Evolutionary conservation across 2,113 vertebrate species (phyloP).

Genomic region (Gavia stellata): DNA sequence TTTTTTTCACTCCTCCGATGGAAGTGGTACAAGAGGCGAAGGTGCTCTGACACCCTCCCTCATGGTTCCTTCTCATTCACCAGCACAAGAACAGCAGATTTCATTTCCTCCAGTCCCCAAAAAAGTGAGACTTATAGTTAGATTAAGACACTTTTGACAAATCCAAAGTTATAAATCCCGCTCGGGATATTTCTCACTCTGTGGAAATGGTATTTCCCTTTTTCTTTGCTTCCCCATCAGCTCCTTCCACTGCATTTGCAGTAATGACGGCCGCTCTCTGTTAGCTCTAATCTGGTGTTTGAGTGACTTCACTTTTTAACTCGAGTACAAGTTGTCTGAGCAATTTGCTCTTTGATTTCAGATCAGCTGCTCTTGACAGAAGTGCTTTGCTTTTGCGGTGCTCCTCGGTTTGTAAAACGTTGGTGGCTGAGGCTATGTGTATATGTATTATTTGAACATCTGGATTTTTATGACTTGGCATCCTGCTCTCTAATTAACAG

Average conservation of each 20-base stretch:
- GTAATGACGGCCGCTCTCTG: neutral
- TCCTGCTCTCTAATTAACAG: neutral
- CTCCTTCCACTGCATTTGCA: neutral
- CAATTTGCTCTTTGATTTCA: neutral
- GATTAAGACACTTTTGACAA: neutral
- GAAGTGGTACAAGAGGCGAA: neutral
- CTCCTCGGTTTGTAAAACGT: neutral
- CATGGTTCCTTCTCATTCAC: neutral
- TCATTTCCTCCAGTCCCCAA: neutral
- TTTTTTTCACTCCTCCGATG: neutral
- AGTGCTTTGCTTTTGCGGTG: neutral
- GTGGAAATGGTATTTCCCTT: neutral
- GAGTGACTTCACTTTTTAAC: neutral
- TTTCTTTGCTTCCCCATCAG: neutral
- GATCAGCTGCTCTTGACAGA: neutral
- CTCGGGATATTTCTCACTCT: neutral
- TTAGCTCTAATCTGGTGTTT: neutral
- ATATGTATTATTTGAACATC: neutral
- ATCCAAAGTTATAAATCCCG: neutral
- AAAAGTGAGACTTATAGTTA: neutral
- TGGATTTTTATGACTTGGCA: neutral
- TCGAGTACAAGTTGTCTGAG: neutral
- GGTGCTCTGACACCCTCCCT: neutral
- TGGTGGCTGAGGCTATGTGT: neutral
- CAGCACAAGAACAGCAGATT: neutral